Conservation (phyloP, 2,888 invertebrate genomes). For the Volucella zonaria region DNA sequence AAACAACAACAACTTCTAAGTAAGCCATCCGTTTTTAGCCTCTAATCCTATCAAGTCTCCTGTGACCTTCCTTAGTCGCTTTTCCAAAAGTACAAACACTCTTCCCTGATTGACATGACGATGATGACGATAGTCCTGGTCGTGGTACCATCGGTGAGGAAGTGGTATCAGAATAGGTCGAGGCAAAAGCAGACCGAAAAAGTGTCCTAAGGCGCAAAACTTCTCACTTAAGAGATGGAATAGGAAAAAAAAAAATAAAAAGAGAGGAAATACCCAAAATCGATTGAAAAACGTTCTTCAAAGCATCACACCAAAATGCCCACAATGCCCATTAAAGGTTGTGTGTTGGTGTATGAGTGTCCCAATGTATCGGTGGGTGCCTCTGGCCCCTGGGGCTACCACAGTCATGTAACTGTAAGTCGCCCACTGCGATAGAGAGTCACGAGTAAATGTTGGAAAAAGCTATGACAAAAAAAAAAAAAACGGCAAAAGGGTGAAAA, state of each 20-base stretch:
- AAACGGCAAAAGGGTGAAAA: too few relatives aligned
- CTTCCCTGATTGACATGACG: constrained; percentile 56
- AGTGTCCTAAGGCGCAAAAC: constrained; percentile 38
- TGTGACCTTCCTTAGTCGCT: background rate
- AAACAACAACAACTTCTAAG: constrained; percentile 41
- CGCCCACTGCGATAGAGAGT: too few relatives aligned
- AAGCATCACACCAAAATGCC: constrained; percentile 34
- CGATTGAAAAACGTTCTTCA: constrained; percentile 61
- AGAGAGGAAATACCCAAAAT: constrained; percentile 35
- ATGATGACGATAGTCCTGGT: constrained; percentile 36
- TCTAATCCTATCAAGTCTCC: constrained; percentile 49
- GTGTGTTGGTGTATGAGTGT: too few relatives aligned
- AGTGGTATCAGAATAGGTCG: background rate
- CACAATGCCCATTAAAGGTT: background rate
- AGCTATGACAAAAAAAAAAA: too few relatives aligned
- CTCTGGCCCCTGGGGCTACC: too few relatives aligned
- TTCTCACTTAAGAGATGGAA: constrained; percentile 49
- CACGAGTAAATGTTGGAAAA: too few relatives aligned
- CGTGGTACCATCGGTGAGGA: background rate
- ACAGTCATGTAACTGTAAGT: too few relatives aligned
- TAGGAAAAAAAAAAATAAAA: constrained; percentile 38
- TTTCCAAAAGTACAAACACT: constrained; percentile 23
- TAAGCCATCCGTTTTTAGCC: constrained; percentile 58
- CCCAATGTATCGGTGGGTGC: too few relatives aligned
- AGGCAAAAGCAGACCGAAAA: constrained; percentile 11